Percentiles rank a stretch among this genome's conserved stretches.
Evolutionary conservation across 2,113 vertebrate species (phyloP).

Genomic region (Austrofundulus limnaeus): DNA sequence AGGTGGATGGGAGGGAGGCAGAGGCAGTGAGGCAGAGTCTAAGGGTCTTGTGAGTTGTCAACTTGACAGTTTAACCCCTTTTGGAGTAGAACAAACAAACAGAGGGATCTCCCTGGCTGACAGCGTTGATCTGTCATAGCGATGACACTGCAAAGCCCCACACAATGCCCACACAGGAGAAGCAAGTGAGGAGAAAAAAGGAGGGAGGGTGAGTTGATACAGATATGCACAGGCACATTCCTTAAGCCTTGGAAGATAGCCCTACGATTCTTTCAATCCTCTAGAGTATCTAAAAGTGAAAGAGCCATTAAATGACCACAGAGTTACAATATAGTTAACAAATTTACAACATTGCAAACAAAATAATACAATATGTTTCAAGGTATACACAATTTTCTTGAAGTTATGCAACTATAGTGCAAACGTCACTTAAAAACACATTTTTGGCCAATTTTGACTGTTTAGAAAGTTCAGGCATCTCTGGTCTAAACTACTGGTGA

Average conservation of each 20-base stretch:
- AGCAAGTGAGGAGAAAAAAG: conserved; percentile 61
- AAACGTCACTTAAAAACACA: neutral
- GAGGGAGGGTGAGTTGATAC: conserved; percentile 69
- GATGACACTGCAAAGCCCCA: conserved; percentile 71
- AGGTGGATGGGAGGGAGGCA: conserved; percentile 69
- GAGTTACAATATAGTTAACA: neutral
- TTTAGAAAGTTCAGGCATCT: neutral
- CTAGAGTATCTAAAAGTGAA: conserved; percentile 3
- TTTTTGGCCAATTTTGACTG: neutral
- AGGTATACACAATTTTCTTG: neutral
- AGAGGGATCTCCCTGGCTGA: conserved; percentile 75
- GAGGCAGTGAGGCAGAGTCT: conserved; percentile 58
- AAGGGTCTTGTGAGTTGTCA: conserved; percentile 82
- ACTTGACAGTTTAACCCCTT: conserved; percentile 83
- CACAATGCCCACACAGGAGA: conserved; percentile 75
- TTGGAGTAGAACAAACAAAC: conserved; percentile 80
- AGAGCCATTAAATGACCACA: neutral
- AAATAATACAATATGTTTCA: neutral
- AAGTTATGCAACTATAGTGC: neutral
- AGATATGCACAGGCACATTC: conserved; percentile 74
- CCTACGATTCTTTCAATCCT: conserved; percentile 21
- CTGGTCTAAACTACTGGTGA: conserved; percentile 61
- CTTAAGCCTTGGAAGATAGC: conserved; percentile 68
- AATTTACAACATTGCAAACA: neutral
- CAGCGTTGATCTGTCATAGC: conserved; percentile 74